A percentile compares a stretch with the other conserved stretches of the same genome.
Evolutionary conservation across 2,888 invertebrate species (phyloP).

Genomic region (Athalia circularis): DNA sequence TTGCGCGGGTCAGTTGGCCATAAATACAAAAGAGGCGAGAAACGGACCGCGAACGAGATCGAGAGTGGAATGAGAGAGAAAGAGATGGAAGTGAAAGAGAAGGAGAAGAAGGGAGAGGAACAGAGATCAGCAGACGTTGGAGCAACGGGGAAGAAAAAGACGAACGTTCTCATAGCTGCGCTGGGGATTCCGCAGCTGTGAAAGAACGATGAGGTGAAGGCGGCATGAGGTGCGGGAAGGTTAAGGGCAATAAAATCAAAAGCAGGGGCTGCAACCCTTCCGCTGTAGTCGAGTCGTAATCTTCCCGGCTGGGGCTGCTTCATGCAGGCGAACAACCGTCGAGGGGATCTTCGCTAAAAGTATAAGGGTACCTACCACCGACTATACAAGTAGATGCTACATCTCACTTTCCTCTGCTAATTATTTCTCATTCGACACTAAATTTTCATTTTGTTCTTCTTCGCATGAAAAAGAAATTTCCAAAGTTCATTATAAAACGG

Average conservation of each 20-base stretch:
- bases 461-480: background rate
- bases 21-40: conserved; percentile 55
- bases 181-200: conserved; percentile 30
- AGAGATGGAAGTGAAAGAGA: conserved; percentile 43
- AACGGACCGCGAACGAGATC: conserved; percentile 54
- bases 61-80: conserved; percentile 39
- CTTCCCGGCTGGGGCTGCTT: conserved; percentile 55
- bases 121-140: conserved; percentile 51
- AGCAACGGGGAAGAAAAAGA: conserved; percentile 29
- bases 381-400: conserved; percentile 1
- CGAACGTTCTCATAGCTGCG: conserved; percentile 9
- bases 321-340: conserved; percentile 7
- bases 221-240: conserved; percentile 46
- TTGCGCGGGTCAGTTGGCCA: conserved; percentile 64
- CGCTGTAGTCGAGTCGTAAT: conserved; percentile 65
- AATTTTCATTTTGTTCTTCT: conserved; percentile 4
- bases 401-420: conserved; percentile 68
- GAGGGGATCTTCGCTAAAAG: conserved; percentile 47
- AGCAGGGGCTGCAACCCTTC: conserved; percentile 68
- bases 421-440: conserved; percentile 64
- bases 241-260: conserved; percentile 69
- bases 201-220: conserved; percentile 43
- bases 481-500: too few species aligned
- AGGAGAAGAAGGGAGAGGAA: conserved; percentile 51
- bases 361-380: conserved; percentile 31